Percentiles rank a stretch among this genome's conserved stretches.
phyloP scores from a whole-genome alignment of 64 coral and sea anemone species.

The Actinia tenebrosa region DNA sequence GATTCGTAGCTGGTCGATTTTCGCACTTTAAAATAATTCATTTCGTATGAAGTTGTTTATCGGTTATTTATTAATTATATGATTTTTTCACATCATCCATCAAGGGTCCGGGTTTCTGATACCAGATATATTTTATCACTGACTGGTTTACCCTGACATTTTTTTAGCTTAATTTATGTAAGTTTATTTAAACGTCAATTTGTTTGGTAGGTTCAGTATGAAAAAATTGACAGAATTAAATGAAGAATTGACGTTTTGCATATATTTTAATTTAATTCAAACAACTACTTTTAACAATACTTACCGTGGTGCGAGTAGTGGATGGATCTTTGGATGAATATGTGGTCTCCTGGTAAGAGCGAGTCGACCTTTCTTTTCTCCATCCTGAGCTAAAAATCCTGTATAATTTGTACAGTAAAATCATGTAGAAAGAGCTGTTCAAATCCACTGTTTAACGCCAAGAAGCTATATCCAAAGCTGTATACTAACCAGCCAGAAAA shows the following conservation, averaged over 20 bases:
- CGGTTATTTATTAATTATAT: no score
- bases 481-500: not conserved
- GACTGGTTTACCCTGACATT: no score
- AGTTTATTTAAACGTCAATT: no score
- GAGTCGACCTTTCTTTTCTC: not conserved
- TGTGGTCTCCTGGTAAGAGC: constrained; percentile 35
- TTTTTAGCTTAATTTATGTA: no score
- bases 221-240: no score
- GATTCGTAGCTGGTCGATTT: no score
- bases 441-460: not conserved
- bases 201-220: no score
- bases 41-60: no score
- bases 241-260: not conserved
- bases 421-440: not conserved
- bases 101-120: no score
- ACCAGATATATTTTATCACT: no score
- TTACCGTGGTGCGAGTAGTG: constrained; percentile 58
- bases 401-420: not conserved
- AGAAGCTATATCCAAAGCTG: not conserved
- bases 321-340: constrained; percentile 40
- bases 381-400: constrained; percentile 10
- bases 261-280: not conserved
- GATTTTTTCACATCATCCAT: no score
- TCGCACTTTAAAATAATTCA: no score
- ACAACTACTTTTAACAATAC: not conserved